Conservation (phyloP, 2,797 vertebrate species). For the Spondyliosoma cantharus region DNA sequence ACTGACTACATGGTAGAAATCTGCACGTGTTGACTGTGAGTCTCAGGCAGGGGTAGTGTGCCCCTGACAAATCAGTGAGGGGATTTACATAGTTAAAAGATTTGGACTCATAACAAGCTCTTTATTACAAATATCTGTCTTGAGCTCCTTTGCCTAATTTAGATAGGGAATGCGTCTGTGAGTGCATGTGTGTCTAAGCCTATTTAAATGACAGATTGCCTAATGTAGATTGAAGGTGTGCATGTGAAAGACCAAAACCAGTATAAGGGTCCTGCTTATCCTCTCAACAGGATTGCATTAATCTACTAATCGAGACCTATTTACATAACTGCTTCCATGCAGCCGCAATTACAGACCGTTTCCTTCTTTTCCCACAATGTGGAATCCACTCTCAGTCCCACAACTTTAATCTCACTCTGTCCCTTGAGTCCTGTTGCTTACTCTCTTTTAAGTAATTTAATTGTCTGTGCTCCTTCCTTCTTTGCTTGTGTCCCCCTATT, state of each 20-base stretch:
- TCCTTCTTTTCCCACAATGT: slow-evolving; percentile 54
- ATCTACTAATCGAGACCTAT: slow-evolving; percentile 77
- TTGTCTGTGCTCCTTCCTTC: slow-evolving; percentile 38
- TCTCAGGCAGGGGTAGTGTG: slow-evolving; percentile 2
- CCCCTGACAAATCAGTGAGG: slow-evolving; percentile 32
- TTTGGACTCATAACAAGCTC: slow-evolving; percentile 60
- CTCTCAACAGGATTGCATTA: slow-evolving; percentile 75
- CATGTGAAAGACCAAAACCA: slow-evolving; percentile 58
- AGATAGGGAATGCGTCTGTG: slow-evolving; percentile 28
- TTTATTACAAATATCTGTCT: slow-evolving; percentile 59
- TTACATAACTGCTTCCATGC: slow-evolving; percentile 76
- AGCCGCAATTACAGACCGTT: slow-evolving; percentile 67
- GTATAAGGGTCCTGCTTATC: slow-evolving; percentile 62
- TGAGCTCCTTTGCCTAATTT: slow-evolving; percentile 61
- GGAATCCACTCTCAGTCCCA: slow-evolving; percentile 43
- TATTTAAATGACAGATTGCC: slow-evolving; percentile 53
- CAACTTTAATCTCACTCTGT: slow-evolving; percentile 48
- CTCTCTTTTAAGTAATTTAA: slow-evolving; percentile 32
- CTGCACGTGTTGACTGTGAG: slow-evolving; percentile 8
- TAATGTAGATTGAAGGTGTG: slow-evolving; percentile 56
- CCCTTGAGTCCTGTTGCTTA: slow-evolving; percentile 28
- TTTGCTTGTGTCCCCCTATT: neutral
- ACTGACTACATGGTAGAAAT: slow-evolving; percentile 31
- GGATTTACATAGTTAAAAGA: slow-evolving; percentile 68
- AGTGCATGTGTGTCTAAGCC: slow-evolving; percentile 42